phyloP scores from a whole-genome alignment of 2,888 invertebrate species.

The Drosophila ustulata region DNA sequence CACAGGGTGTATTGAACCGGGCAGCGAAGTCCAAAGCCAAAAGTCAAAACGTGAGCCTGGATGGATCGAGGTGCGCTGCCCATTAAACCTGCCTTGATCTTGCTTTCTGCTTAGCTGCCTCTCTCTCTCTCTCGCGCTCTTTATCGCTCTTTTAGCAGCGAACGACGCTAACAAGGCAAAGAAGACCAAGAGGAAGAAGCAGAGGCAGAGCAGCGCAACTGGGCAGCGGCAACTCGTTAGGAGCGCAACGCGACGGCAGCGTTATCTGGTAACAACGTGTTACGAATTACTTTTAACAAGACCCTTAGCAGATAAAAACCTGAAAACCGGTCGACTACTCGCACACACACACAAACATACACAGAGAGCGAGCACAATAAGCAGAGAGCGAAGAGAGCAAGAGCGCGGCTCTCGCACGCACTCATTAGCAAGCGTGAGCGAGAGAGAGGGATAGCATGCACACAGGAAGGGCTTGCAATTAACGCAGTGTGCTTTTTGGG shows the following conservation, averaged over 20 bases:
- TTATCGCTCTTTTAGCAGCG: constrained; percentile 75
- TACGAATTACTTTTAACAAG: constrained; percentile 85
- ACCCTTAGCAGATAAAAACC: constrained; percentile 83
- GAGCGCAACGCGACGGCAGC: constrained; percentile 62
- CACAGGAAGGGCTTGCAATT: constrained; percentile 72
- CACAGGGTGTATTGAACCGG: constrained; percentile 76
- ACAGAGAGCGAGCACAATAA: constrained; percentile 3
- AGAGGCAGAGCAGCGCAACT: constrained; percentile 28
- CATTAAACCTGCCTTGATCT: constrained; percentile 60
- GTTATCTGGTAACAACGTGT: constrained; percentile 85
- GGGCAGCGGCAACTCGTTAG: constrained; percentile 58
- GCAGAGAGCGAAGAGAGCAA: constrained; percentile 10
- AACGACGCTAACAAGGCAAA: constrained; percentile 73
- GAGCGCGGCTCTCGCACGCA: constrained; percentile 24
- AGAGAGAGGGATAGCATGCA: constrained; percentile 24
- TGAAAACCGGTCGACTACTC: constrained; percentile 63
- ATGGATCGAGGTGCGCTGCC: constrained; percentile 32
- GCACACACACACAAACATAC: neutral
- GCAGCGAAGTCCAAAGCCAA: constrained; percentile 63
- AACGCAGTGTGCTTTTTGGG: constrained; percentile 39
- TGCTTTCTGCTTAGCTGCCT: constrained; percentile 1
- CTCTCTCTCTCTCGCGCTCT: constrained; percentile 15
- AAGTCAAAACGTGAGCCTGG: constrained; percentile 81
- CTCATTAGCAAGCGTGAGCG: constrained; percentile 63
- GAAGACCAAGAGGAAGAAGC: constrained; percentile 13